Percentiles rank a stretch among this genome's conserved stretches.
These are phyloP conservation scores for Oceanodroma leucorhoa DNA, from an alignment of 2,797 vertebrate species.

Conservation along the genomic window DNA sequence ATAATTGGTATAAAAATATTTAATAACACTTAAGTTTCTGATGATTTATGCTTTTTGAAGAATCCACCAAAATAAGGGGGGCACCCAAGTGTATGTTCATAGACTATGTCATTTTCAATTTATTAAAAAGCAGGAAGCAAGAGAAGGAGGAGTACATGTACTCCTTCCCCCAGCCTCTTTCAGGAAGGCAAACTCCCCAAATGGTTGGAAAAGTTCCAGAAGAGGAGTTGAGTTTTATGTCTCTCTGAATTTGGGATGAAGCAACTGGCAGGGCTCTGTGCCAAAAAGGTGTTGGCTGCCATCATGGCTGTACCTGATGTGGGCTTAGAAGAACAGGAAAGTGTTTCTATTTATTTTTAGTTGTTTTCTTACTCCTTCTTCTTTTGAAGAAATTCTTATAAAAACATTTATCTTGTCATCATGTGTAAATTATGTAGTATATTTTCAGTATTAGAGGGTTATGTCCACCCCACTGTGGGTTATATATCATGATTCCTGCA, in stretches of 20 bases:
- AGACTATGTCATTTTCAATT: background rate
- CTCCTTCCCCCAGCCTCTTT: background rate
- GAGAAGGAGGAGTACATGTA: background rate
- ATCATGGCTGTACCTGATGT: background rate
- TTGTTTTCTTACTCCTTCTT: conserved; percentile 30
- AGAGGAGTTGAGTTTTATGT: conserved; percentile 30
- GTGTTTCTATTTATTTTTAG: conserved; percentile 51
- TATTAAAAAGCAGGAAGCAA: conserved; percentile 6
- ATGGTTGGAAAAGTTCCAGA: background rate
- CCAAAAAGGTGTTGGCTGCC: conserved; percentile 23
- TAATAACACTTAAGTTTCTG: background rate
- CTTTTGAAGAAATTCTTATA: conserved; percentile 62
- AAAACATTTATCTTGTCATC: conserved; percentile 73
- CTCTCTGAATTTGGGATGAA: conserved; percentile 29
- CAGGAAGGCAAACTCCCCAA: background rate
- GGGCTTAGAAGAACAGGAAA: conserved; percentile 32
- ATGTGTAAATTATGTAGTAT: conserved; percentile 63
- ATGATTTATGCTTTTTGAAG: background rate
- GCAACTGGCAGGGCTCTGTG: conserved; percentile 12
- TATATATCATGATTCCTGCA: conserved; percentile 64
- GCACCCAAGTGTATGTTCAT: background rate
- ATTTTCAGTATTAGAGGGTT: conserved; percentile 60
- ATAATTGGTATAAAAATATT: background rate
- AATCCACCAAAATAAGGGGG: background rate
- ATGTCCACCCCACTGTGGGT: conserved; percentile 49